Conservation (phyloP, 2,888 invertebrate genomes). For the Ochlodes sylvanus region DNA sequence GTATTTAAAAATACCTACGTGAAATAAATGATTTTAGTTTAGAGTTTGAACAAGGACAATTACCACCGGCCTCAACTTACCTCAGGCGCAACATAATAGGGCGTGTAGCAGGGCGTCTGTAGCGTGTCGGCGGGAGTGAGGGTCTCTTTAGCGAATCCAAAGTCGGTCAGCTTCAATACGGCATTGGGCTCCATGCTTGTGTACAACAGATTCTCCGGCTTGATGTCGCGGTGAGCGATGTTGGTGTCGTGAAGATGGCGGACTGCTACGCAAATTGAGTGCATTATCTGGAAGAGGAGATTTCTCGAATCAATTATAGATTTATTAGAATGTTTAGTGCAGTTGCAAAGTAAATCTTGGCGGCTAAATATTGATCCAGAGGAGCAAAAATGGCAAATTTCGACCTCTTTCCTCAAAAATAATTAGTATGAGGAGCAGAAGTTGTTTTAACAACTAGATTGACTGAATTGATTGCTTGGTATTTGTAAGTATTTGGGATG, state of each 20-base stretch:
- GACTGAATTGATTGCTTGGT: too few relatives aligned
- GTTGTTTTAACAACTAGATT: too few relatives aligned
- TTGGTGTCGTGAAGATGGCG: slow-evolving; percentile 96
- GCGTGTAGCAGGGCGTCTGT: slow-evolving; percentile 99
- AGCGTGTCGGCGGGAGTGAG: slow-evolving; percentile 92
- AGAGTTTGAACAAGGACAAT: neutral
- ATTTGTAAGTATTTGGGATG: too few relatives aligned
- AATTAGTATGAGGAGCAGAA: too few relatives aligned
- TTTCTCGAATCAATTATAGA: neutral
- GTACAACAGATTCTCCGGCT: slow-evolving; percentile 98
- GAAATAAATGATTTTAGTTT: too few relatives aligned
- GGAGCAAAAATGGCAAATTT: too few relatives aligned
- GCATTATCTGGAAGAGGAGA: slow-evolving; percentile 90
- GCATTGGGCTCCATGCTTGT: slow-evolving; percentile 90
- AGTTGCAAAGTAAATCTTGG: too few relatives aligned
- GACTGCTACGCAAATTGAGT: slow-evolving; percentile 97
- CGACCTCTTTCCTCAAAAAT: too few relatives aligned
- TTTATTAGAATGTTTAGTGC: too few relatives aligned
- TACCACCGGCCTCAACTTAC: slow-evolving; percentile 50
- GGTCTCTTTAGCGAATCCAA: slow-evolving; percentile 99
- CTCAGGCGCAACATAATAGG: slow-evolving; percentile 95
- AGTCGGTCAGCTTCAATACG: slow-evolving; percentile 98
- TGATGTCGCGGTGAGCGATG: slow-evolving; percentile 98
- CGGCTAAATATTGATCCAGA: too few relatives aligned
- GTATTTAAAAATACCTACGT: too few relatives aligned